Conservation (phyloP, 2,113 vertebrate genomes). For the Cyanocitta stelleri region DNA sequence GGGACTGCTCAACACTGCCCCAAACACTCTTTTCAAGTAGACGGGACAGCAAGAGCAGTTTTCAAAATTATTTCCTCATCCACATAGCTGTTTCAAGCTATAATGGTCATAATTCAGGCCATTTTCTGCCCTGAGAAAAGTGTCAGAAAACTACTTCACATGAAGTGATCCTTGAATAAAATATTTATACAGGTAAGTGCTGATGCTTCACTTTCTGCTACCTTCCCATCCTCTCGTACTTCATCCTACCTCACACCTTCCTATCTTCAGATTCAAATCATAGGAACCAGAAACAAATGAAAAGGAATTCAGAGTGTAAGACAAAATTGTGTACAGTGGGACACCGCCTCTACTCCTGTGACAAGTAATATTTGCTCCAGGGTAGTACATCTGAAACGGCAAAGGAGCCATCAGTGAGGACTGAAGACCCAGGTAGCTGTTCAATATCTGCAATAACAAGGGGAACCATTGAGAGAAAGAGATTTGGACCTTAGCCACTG, state of each 20-base stretch:
- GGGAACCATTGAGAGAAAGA: neutral
- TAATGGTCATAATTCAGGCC: neutral
- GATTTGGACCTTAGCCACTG: neutral
- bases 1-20: neutral
- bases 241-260: neutral
- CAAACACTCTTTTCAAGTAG: slow-evolving; percentile 45
- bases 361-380: neutral
- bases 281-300: neutral
- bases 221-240: neutral
- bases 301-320: neutral
- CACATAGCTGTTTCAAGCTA: neutral
- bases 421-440: neutral
- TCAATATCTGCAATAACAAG: neutral
- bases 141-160: neutral
- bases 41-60: neutral
- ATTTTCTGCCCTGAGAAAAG: neutral
- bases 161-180: neutral
- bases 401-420: neutral
- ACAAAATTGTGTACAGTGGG: neutral
- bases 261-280: neutral
- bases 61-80: slow-evolving; percentile 28
- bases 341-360: neutral
- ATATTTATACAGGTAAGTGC: neutral
- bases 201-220: neutral
- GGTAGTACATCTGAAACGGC: neutral